Evolutionary conservation across 2,888 invertebrate species (phyloP), one percentile per base, ranked within the genome.

Genomic region (Leptopilina myrica): DNA sequence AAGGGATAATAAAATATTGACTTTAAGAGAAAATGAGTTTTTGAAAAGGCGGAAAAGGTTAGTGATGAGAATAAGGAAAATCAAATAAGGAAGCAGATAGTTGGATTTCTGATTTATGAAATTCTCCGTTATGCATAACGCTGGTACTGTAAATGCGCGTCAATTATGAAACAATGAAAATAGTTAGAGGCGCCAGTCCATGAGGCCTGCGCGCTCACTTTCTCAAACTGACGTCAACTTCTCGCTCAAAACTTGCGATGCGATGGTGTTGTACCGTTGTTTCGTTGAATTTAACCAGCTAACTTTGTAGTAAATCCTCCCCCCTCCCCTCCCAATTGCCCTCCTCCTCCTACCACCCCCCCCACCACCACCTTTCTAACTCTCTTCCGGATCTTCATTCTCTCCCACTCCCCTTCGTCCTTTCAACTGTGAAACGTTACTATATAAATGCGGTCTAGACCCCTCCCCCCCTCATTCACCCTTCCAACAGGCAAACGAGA

Each of bases 81-180:
- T 73, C 33, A 33, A 26, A 53, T 69, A 20, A 73, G 73, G 53
- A 26, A 49, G 49, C 43, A 26, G 53, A 20, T 49, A 26, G 43
- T 53, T 14, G 73, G 49, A 53, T 73, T 73, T 56, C 53, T 73
- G 73, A 73, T 73, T 73, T 56, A 53, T 73, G 56, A 8, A 49
- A 26, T 78, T 78, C 76, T 67, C 46, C 65, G 78, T 84, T 85
- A 84, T 84, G 87, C 85, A 84, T 87, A 86, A 87, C 85, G 85
- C 80, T 80, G 85, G 82, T 84, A 86, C 88, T 88, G 86, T 89
- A 88, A 89, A 88, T 87, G 89, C 87, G 88, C 87, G 88, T 90
- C 89, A 90, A 89, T 90, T 90, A 90, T 89, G 89, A 90, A 90
- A 90, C 90, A 89, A 89, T 90, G 90, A 89, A 89, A 89, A 89